Conservation (phyloP, 2,113 vertebrate species). For the Phylloscopus trochilus region DNA sequence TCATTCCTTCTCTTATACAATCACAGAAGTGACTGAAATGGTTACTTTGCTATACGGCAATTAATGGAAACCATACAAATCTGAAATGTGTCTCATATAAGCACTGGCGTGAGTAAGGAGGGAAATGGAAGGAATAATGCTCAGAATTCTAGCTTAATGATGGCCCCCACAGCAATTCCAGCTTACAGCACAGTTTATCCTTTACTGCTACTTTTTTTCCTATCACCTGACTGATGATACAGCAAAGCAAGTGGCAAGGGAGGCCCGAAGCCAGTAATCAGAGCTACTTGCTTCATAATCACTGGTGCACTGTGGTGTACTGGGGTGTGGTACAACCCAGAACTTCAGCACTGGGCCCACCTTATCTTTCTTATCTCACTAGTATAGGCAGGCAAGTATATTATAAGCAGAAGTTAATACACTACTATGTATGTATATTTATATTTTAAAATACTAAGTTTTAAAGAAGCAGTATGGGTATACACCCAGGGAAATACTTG, state of each 20-base stretch:
- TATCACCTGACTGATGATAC: neutral
- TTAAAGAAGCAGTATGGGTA: neutral
- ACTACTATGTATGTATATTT: neutral
- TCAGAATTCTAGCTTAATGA: neutral
- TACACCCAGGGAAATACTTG: neutral
- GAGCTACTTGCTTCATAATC: neutral
- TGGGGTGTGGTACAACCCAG: neutral
- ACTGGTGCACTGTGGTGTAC: neutral
- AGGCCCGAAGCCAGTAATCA: neutral
- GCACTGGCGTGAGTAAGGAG: fast-evolving
- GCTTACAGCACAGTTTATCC: neutral
- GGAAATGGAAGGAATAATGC: neutral
- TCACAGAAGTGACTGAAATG: neutral
- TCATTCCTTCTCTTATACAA: neutral
- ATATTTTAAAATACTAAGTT: neutral
- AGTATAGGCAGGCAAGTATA: neutral
- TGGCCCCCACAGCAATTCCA: neutral
- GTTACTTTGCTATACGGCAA: neutral
- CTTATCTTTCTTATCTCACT: neutral
- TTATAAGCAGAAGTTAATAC: neutral
- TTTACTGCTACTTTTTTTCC: neutral
- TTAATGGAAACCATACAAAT: neutral
- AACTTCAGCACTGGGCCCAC: neutral
- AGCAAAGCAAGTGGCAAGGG: neutral
- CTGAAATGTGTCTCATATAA: neutral